Evolutionary conservation across 2,797 vertebrate genomes (phyloP).

Genomic region (Heterohyrax brucei): DNA sequence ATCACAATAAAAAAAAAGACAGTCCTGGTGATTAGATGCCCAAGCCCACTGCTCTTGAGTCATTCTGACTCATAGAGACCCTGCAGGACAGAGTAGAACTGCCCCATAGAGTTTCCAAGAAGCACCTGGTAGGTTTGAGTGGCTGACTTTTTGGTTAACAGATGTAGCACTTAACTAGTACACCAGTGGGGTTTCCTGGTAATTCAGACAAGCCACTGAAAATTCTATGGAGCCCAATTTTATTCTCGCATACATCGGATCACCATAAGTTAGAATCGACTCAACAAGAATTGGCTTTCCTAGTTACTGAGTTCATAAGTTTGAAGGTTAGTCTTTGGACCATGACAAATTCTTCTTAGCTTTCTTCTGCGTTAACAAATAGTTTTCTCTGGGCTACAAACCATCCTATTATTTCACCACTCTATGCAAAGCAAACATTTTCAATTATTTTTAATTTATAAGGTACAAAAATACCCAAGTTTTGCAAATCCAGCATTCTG

Average conservation of each 20-base stretch:
- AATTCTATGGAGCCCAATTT: background rate
- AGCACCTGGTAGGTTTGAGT: too few species aligned
- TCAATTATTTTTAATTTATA: conserved; percentile 45
- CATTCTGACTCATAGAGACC: too few species aligned
- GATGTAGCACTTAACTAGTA: too few species aligned
- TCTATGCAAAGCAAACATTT: conserved; percentile 19
- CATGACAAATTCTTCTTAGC: background rate
- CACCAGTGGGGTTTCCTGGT: too few species aligned
- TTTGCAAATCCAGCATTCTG: background rate
- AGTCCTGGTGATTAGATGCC: background rate
- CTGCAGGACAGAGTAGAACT: too few species aligned
- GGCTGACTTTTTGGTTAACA: too few species aligned
- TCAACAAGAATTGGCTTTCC: background rate
- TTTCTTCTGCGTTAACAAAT: background rate
- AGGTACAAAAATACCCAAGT: background rate
- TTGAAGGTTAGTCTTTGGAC: background rate
- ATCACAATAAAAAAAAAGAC: background rate
- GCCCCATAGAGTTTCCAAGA: too few species aligned
- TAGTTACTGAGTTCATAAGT: background rate
- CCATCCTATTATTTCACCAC: background rate
- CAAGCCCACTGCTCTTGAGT: too few species aligned
- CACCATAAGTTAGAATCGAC: background rate
- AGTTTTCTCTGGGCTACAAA: conserved; percentile 28
- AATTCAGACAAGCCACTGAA: background rate
- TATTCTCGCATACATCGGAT: background rate